These are phyloP conservation scores for Euwallacea similis DNA, from an alignment of 1,140 invertebrate species.

Conservation along the genomic window DNA sequence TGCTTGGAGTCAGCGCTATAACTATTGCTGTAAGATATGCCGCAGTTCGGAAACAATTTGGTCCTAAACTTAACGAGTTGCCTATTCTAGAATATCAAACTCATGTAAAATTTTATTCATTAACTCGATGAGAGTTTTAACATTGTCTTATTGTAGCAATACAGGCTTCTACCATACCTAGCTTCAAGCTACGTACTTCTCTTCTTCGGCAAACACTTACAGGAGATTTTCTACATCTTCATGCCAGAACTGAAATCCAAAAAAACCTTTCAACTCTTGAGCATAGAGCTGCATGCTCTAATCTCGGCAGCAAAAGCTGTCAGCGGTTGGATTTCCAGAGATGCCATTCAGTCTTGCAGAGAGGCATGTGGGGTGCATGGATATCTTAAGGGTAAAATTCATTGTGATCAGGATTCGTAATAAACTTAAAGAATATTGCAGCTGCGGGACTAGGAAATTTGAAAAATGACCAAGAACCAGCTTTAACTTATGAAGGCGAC, in stretches of 20 bases:
- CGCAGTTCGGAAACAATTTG: slow-evolving; percentile 87
- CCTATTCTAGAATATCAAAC: slow-evolving; percentile 90
- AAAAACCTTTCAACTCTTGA: slow-evolving; percentile 62
- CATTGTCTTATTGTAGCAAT: slow-evolving; percentile 69
- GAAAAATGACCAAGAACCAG: slow-evolving; percentile 86
- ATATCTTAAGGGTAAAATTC: slow-evolving; percentile 67
- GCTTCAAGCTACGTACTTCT: slow-evolving; percentile 77
- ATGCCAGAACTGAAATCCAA: slow-evolving; percentile 43
- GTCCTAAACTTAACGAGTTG: slow-evolving; percentile 71
- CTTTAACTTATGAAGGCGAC: slow-evolving; percentile 94
- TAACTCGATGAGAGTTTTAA: not conserved
- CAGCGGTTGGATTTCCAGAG: slow-evolving; percentile 80
- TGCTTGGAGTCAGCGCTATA: slow-evolving; percentile 71
- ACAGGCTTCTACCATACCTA: slow-evolving; percentile 85
- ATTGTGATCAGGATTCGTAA: not conserved
- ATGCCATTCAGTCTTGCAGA: slow-evolving; percentile 87
- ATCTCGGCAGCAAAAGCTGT: slow-evolving; percentile 87
- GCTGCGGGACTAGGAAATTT: slow-evolving; percentile 78
- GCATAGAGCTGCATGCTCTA: slow-evolving; percentile 86
- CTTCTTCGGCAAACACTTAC: slow-evolving; percentile 54
- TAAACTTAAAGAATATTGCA: slow-evolving; percentile 36
- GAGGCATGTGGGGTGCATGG: slow-evolving; percentile 89
- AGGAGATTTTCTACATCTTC: slow-evolving; percentile 39
- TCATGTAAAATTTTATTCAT: slow-evolving; percentile 60
- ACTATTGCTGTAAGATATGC: slow-evolving; percentile 89